These are phyloP conservation scores for Helogale parvula DNA, from an alignment of 2,113 vertebrate species.

Conservation along the genomic window DNA sequence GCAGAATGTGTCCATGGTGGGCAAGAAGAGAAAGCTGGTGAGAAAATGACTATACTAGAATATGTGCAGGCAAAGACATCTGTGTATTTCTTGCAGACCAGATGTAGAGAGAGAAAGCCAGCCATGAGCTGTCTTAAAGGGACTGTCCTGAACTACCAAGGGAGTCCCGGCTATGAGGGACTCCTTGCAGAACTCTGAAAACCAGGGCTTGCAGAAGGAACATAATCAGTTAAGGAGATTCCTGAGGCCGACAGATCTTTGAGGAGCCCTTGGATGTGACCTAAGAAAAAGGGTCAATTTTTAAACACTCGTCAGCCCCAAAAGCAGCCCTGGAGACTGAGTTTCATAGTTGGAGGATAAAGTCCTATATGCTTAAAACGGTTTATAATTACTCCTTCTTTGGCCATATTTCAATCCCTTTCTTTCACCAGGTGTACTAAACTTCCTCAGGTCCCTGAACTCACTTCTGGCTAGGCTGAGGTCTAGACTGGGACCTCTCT, in stretches of 20 bases:
- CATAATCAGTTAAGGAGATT: background rate
- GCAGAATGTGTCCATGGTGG: background rate
- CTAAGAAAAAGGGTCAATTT: background rate
- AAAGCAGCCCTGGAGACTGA: background rate
- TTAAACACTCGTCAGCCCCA: background rate
- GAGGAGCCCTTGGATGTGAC: background rate
- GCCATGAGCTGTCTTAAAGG: background rate
- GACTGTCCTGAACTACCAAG: background rate
- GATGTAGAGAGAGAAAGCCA: background rate
- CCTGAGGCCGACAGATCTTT: background rate
- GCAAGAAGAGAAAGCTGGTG: slow-evolving; percentile 1
- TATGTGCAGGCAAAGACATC: background rate
- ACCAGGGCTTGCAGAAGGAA: background rate
- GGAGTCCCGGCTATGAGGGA: background rate
- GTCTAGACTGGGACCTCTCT: background rate
- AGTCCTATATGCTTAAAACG: background rate
- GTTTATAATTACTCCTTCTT: background rate
- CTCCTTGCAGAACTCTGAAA: background rate
- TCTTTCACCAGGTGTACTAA: background rate
- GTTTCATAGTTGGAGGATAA: background rate
- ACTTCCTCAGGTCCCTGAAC: background rate
- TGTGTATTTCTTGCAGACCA: background rate
- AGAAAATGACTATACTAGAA: background rate
- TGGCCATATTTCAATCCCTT: background rate
- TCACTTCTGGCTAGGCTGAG: background rate